phyloP scores from a whole-genome alignment of 2,113 vertebrate species.

The Chloroceryle aenea region DNA sequence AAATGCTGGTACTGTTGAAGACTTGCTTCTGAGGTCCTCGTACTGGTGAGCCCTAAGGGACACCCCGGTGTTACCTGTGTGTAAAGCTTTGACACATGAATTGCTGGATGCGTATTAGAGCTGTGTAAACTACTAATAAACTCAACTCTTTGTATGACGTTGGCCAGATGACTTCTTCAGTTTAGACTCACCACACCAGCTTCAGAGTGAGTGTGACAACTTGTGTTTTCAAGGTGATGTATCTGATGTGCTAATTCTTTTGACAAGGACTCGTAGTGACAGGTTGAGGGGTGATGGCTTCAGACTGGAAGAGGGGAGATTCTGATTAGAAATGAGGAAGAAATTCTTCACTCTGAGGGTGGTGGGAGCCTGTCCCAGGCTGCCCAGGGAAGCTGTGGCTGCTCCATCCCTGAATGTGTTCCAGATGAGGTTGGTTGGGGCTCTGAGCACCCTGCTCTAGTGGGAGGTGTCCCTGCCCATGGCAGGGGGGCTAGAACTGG shows the following conservation, averaged over 20 bases:
- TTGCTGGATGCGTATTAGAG: not conserved
- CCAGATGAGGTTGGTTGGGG: too few relatives aligned
- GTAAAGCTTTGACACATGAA: not conserved
- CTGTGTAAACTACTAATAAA: conserved; percentile 9
- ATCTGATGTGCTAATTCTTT: not conserved
- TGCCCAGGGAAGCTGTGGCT: too few relatives aligned
- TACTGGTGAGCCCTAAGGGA: not conserved
- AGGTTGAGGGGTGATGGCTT: too few relatives aligned
- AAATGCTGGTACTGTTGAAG: not conserved
- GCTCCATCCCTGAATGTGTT: too few relatives aligned
- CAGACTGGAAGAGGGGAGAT: too few relatives aligned
- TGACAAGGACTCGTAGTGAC: too few relatives aligned
- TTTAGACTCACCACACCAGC: rapidly evolving
- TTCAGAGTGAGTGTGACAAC: not conserved
- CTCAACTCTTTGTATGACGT: not conserved
- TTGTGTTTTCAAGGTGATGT: not conserved
- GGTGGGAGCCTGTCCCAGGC: too few relatives aligned
- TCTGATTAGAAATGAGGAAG: too few relatives aligned
- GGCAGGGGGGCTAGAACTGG: too few relatives aligned
- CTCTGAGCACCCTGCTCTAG: too few relatives aligned
- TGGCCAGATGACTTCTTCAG: not conserved
- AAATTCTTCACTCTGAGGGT: too few relatives aligned
- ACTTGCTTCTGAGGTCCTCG: not conserved
- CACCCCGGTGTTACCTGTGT: not conserved
- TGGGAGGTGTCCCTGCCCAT: too few relatives aligned